Base-by-base conservation (phyloP, 2,113 vertebrate genomes). In the Sminthopsis crassicaudata region DNA sequence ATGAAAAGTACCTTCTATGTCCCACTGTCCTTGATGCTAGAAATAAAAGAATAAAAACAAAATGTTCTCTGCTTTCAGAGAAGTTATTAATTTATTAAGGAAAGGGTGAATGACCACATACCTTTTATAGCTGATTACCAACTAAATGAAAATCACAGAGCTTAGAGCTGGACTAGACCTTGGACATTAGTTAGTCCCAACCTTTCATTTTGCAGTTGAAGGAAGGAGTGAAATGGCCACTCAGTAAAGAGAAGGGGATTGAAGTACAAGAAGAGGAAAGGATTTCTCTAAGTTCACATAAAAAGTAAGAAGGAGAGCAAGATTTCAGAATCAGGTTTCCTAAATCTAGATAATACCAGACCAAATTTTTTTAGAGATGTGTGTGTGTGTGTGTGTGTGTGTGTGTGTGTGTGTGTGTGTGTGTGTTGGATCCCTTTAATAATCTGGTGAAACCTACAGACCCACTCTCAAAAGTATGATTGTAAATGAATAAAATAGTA, bases 201-300 rank as follows among this genome's bases (percentile, higher is more conserved):
- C 6, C 19, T 84, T 7, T 84, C 22, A 84, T 8, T 84, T 42
- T 84, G 8, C n/a, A 22, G 2, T 42, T 84, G 16, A 84, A 84
- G 67, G 16, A 84, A 22, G 7, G 7, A 84, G 6, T 42, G n/a
- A 84, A 84, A 84, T 36, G 14, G 30, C n/a, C 36, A 76, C 14
- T 6, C 27, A 76, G 14, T 76, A 76, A 76, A n/a, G 3, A 76
- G 11, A 11, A 60, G 57, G 30, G 19, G 53, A 53, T 52, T 53
- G 36, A 89, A 30, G 30, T 94, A 91, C 48, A 24, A 52, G 91
- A 92, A 89, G 60, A 54, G 91, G 36, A 52, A 92, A 91, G 88
- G 2, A 57, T 53, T 11, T 55, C 0, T 2, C 4, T 8, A 89
- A 88, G 25, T 46, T n/a, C 50, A 93, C 6, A 16, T 36, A 46